phyloP scores from a whole-genome alignment of 2,888 invertebrate genomes.

The Tachystola acroxantha region DNA sequence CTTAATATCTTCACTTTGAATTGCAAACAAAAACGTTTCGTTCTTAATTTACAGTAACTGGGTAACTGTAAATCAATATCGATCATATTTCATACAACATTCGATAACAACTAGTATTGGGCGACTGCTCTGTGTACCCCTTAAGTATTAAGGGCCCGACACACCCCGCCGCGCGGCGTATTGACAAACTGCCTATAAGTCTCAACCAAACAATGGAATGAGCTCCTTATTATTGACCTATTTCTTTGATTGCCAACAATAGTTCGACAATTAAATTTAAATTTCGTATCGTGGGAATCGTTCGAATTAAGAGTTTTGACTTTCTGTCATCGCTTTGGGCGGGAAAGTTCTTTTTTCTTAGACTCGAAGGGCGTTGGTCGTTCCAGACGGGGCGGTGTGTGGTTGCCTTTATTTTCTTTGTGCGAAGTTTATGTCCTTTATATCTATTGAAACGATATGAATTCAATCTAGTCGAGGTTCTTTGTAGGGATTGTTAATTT shows the following conservation, averaged over 20 bases:
- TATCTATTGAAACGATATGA: slow-evolving; percentile 10
- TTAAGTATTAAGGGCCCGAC: slow-evolving; percentile 41
- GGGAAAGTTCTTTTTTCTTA: slow-evolving; percentile 39
- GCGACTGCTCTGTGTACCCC: no score
- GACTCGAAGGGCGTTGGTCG: slow-evolving; percentile 35
- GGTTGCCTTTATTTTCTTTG: slow-evolving; percentile 44
- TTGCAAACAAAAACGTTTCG: no score
- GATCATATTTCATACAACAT: no score
- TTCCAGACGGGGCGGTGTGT: slow-evolving; percentile 41
- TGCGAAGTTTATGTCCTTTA: slow-evolving; percentile 22
- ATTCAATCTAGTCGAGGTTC: neutral
- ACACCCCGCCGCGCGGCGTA: slow-evolving; percentile 52
- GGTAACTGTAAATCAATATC: no score
- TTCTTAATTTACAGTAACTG: no score
- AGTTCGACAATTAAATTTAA: slow-evolving; percentile 70
- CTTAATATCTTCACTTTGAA: no score
- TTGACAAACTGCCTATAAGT: slow-evolving; percentile 75
- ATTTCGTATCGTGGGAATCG: slow-evolving; percentile 68
- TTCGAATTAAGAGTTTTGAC: slow-evolving; percentile 62
- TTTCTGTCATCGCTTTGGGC: slow-evolving; percentile 60
- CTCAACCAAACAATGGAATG: slow-evolving; percentile 66
- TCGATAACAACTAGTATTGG: no score
- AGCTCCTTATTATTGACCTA: slow-evolving; percentile 69
- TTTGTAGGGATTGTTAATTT: slow-evolving; percentile 30
- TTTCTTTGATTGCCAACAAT: slow-evolving; percentile 69